Evolutionary conservation across 92 coral and sea anemone species (phyloP), one percentile per base, ranked within the genome.

Genomic region (Chrysogorgia sp.): DNA sequence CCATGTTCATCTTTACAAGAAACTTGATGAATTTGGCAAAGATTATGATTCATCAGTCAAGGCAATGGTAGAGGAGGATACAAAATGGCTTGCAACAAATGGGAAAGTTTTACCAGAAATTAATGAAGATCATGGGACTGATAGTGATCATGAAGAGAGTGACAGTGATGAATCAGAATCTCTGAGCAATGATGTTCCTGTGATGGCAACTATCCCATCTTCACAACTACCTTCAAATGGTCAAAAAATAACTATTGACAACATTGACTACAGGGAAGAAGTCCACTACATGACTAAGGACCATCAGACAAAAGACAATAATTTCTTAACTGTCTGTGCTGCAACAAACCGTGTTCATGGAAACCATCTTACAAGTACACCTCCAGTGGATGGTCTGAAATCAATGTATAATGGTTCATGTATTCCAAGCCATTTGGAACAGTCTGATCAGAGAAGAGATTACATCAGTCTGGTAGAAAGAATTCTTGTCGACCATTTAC

Each of bases 11-110:
- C 88, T 87, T 10, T 87, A 90, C 83, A 84, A 87, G 60, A 87
- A 90, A 30, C 84, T 90, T 15, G 89, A 87, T 62, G 96, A 90
- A 65, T 90, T 77, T 87, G 96, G 90, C n/a, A 87, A 85, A 64
- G 81, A 87, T 53, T 84, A 81, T 65, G 76, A 80, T 40, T 48
- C 74, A 1, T 66, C 74, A 3, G 74, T 66, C 50, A 66, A 66
- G 40, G 74, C 74, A 66, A 66, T 40, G 40, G 17, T 66, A 31
- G 55, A 17, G 25, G 15, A 66, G 32, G 74, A 66, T 31, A 66
- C 0, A 15, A 17, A 66, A 22, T 66, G 74, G 74, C 53, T 66
- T 34, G 74, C 74, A 34, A 15, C 74, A 17, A 66, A 66, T 66
- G 74, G 26, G 0, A 32, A 66, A 17, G 74, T 31, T 2, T 12